Evolutionary conservation across 1,140 invertebrate genomes (phyloP), one percentile per base, ranked within the genome.

Genomic region (Drosophila subobscura): DNA sequence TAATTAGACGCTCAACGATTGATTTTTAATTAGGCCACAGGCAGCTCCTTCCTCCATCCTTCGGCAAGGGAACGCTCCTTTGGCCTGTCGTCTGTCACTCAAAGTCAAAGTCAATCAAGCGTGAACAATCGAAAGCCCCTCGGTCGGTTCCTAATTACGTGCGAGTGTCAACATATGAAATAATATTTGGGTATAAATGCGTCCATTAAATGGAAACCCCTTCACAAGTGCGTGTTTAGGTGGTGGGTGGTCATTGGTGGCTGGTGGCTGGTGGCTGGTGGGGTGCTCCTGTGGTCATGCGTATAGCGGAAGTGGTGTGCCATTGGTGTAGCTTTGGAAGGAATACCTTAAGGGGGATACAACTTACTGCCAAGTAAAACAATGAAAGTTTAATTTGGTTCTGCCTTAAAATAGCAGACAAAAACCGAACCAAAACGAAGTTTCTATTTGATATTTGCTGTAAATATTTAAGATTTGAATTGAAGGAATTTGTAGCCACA

Each of bases 151-250:
- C 75, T 83, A 86, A 88, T 86, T 88, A 86, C 78, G 65, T 89
- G 83, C 84, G 84, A 88, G 83, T 89, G 83, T 88, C 83, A 83
- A 83, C 83, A 88, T 79, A 77, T 88, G 83, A 88, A 88, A 79
- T 88, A 88, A 89, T 88, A 89, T 88, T 88, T 78, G 75, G 55
- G 65, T 63, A 81, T 74, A 75, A 77, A 65, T 77, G 70, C 46
- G 60, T 41, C 70, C 72, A 58, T 67, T 75, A 73, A 72, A 55
- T 7, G 29, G 49, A 51, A 44, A 29, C 66, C 66, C 33, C 25
- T 12, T 7, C n/a, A 6, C 25, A 49, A 49, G 25, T 49, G 46
- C 25, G 10, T 29, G 22, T 20, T 20, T 20, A 1, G 16, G 16
- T 20, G 16, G 16, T 20, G 16, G 16, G 16, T 20, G 16, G 16